Evolutionary conservation across 1,140 invertebrate genomes (phyloP).

Genomic region (Drosophila tropicalis): DNA sequence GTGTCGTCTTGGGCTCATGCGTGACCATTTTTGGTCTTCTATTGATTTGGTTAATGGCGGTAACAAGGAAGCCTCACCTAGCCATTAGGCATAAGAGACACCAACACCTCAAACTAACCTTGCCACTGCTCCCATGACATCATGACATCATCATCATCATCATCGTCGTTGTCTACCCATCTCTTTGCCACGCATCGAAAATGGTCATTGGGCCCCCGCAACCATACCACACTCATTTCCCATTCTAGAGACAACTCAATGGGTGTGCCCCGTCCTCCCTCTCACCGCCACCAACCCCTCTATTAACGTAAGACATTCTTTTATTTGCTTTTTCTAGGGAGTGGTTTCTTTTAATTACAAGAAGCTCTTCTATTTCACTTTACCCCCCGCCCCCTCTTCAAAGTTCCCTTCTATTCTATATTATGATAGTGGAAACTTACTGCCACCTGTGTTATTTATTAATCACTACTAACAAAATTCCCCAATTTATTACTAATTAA

Average conservation of each 20-base stretch:
- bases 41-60: slow-evolving; percentile 16
- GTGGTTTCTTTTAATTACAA: slow-evolving; percentile 10
- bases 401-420: neutral
- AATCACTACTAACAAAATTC: slow-evolving; percentile 9
- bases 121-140: slow-evolving; percentile 34
- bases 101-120: slow-evolving; percentile 26
- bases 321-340: neutral
- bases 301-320: slow-evolving; percentile 2
- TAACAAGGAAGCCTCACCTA: slow-evolving; percentile 59
- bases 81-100: neutral
- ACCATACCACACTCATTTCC: neutral
- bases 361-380: neutral
- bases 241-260: slow-evolving; percentile 6
- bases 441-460: neutral
- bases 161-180: slow-evolving; percentile 35
- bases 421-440: neutral
- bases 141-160: slow-evolving; percentile 20
- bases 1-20: slow-evolving; percentile 50
- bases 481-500: slow-evolving; percentile 14
- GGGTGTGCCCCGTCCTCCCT: neutral
- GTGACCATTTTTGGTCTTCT: slow-evolving; percentile 69
- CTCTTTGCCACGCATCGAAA: slow-evolving; percentile 32
- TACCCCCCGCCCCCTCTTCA: neutral
- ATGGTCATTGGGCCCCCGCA: slow-evolving; percentile 35
- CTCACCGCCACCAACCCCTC: too few species aligned